Percentiles rank a stretch among this genome's conserved stretches.
These are phyloP conservation scores for Ametastegia equiseti DNA, from an alignment of 2,888 invertebrate species.

Conservation along the genomic window DNA sequence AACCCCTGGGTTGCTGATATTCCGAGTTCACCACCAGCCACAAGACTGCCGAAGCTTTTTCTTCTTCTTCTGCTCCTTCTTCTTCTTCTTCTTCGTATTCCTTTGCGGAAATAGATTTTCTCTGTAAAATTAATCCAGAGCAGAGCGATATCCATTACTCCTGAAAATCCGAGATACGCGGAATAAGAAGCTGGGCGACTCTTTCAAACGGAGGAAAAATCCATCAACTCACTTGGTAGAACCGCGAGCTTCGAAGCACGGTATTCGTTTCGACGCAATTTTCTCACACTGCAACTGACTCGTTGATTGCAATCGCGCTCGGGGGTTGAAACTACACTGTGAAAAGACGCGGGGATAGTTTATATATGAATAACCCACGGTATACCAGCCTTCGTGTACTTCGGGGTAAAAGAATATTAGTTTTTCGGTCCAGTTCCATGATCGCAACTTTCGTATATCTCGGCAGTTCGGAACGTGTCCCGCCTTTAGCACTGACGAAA, in stretches of 20 bases:
- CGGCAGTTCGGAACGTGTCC: no score
- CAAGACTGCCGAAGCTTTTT: neutral
- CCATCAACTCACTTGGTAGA: constrained; percentile 13
- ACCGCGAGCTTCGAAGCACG: neutral
- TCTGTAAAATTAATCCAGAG: constrained; percentile 40
- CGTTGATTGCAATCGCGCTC: constrained; percentile 24
- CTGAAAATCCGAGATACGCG: constrained; percentile 5
- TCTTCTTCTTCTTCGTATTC: neutral
- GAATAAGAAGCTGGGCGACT: constrained; percentile 9
- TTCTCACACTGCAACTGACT: constrained; percentile 30
- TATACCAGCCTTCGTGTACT: neutral
- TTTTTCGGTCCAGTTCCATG: neutral
- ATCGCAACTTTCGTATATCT: neutral
- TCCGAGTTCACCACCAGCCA: constrained; percentile 23
- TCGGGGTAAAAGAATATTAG: neutral
- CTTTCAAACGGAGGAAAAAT: constrained; percentile 24
- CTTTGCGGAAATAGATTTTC: constrained; percentile 42
- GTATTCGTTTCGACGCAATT: constrained; percentile 2
- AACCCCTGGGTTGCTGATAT: neutral
- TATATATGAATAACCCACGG: neutral
- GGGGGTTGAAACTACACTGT: neutral
- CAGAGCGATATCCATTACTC: constrained; percentile 33
- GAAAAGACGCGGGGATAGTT: constrained; percentile 1
- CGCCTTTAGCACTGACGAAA: neutral
- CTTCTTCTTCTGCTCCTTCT: neutral